Conservation (phyloP, 2,113 vertebrate species). For the Camelus bactrianus region DNA sequence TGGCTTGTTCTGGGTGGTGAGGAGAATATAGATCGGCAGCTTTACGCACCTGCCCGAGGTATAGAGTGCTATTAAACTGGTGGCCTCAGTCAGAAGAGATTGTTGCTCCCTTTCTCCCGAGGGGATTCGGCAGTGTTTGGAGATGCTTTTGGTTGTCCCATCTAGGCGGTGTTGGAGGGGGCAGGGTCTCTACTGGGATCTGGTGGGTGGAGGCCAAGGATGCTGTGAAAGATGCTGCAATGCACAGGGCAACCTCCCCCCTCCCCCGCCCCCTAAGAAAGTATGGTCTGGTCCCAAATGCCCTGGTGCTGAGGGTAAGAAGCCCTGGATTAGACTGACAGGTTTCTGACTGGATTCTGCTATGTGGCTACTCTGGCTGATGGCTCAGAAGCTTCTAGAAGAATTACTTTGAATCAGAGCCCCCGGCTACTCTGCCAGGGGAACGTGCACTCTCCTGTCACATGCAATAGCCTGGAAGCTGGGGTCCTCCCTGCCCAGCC, state of each 20-base stretch:
- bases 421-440: not conserved
- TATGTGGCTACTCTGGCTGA: not conserved
- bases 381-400: not conserved
- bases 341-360: not conserved
- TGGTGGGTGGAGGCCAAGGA: not conserved
- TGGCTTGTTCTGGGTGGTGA: not conserved
- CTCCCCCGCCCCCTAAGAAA: not conserved
- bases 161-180: accelerated
- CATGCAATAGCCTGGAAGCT: not conserved
- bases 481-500: not conserved
- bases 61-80: not conserved
- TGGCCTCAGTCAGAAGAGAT: not conserved
- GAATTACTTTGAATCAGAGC: not conserved
- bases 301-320: accelerated
- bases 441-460: not conserved
- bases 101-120: not conserved
- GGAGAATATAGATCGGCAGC: not conserved
- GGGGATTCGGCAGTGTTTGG: not conserved
- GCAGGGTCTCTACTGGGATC: not conserved
- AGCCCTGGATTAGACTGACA: not conserved
- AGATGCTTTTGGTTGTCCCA: not conserved
- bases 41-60: not conserved
- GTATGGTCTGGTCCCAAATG: not conserved
- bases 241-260: not conserved
- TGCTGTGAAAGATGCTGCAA: not conserved